A percentile compares a stretch with the other conserved stretches of the same genome.
These are phyloP conservation scores for Phyto melanocephala DNA, from an alignment of 2,888 invertebrate species.

Conservation along the genomic window DNA sequence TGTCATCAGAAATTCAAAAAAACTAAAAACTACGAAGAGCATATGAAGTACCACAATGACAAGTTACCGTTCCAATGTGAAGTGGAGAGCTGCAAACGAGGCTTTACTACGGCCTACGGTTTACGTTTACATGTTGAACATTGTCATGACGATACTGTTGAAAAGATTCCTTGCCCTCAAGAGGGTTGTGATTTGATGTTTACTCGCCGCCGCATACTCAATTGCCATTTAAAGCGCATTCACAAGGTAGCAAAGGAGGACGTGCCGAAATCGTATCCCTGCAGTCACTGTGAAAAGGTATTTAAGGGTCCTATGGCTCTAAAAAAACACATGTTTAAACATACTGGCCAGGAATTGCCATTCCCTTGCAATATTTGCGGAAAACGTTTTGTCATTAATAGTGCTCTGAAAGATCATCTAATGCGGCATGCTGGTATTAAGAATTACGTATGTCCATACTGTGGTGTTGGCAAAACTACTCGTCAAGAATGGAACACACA, in stretches of 20 bases:
- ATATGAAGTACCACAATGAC: constrained; percentile 76
- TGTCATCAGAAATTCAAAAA: constrained; percentile 76
- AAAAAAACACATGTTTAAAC: constrained; percentile 76
- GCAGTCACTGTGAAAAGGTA: constrained; percentile 76
- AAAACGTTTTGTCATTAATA: constrained; percentile 76
- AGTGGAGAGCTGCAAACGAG: constrained; percentile 73
- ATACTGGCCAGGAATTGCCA: constrained; percentile 75
- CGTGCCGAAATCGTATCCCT: constrained; percentile 73
- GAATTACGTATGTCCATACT: constrained; percentile 77
- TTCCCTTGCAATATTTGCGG: constrained; percentile 76
- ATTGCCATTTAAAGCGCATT: constrained; percentile 72
- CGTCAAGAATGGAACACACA: constrained; percentile 77
- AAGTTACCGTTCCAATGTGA: constrained; percentile 75
- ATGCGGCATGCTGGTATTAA: constrained; percentile 78
- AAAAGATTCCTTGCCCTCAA: constrained; percentile 72
- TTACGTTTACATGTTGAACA: constrained; percentile 74
- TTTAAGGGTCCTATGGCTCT: constrained; percentile 76
- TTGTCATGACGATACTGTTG: constrained; percentile 74
- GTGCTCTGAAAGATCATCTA: constrained; percentile 76
- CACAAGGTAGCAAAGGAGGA: constrained; percentile 72
- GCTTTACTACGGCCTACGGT: constrained; percentile 74
- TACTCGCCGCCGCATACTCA: constrained; percentile 74
- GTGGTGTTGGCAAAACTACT: constrained; percentile 76
- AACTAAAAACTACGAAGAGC: constrained; percentile 73
- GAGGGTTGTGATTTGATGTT: constrained; percentile 74